Conservation (phyloP, 1,140 invertebrate genomes). For the Eriosoma lanigerum region DNA sequence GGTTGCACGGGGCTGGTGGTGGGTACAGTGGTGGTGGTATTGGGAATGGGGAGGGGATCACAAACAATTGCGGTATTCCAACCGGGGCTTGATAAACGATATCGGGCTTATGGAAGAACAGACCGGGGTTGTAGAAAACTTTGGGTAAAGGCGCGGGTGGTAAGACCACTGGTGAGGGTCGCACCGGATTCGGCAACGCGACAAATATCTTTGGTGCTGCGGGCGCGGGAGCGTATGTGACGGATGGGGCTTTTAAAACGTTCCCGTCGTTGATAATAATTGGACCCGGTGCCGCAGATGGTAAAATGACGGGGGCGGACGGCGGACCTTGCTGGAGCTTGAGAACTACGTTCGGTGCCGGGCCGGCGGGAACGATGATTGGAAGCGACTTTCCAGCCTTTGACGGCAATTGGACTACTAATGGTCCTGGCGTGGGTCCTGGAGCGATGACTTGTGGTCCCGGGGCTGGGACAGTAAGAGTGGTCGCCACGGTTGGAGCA, state of each 20-base stretch:
- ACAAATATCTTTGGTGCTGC: background rate
- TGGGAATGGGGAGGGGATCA: background rate
- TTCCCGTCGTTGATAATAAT: slow-evolving; percentile 7
- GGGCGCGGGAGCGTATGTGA: background rate
- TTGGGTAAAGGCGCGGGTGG: background rate
- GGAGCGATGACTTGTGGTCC: background rate
- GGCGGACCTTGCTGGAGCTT: background rate
- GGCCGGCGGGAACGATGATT: background rate
- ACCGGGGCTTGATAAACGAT: background rate
- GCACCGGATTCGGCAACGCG: background rate
- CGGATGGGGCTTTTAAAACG: background rate
- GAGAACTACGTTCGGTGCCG: background rate
- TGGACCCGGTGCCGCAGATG: background rate
- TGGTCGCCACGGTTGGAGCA: background rate
- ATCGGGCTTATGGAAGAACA: background rate
- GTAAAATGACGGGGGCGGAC: background rate
- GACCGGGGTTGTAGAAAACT: too few relatives aligned
- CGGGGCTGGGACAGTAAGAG: background rate
- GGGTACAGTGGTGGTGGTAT: too few relatives aligned
- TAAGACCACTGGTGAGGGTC: background rate
- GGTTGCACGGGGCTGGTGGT: too few relatives aligned
- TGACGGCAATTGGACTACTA: background rate
- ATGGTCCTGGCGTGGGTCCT: background rate
- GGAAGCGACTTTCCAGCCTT: background rate
- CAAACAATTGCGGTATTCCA: background rate